Evolutionary conservation across 2,888 invertebrate genomes (phyloP), one percentile per base, ranked within the genome.

Genomic region (Chymomyza procnemis): DNA sequence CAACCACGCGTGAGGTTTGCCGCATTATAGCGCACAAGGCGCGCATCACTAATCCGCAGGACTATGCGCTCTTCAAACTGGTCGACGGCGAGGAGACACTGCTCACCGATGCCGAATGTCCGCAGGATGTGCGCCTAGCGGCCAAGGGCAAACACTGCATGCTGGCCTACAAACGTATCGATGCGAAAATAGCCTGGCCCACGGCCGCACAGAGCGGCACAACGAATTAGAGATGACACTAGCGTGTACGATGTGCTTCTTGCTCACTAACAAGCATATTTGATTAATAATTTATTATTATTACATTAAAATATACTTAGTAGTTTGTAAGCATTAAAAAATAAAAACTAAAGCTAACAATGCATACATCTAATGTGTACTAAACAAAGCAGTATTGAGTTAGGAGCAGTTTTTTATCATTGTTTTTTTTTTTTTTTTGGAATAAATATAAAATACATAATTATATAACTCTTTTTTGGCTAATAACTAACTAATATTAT

Each of bases 181-280:
- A 98, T 89, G 98, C 98, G 30, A 98, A 98, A 92, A 98, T 99
- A 80, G 98, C 98, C 67, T 99, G 98, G 98, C 98, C 98, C 22
- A 91, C 65, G 93, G 82, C 88, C 9, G 79, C 88, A 5, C 87
- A 87, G 65, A 41, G 34, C 34, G 34, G 34, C 34, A 77, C 81
- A 41, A 64, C 48, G 19, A 57, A 70, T 19, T 71, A 61, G 65
- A 55, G 55, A 5, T 6, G 47, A 26, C 16, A n/a, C 48, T 26
- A 0, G 8, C 19, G 14, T 19, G 50, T 18, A 21, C 48, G 47
- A 19, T 46, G 19, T 61, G 8, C 52, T 50, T 70, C 80, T 81
- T 83, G 81, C 81, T 82, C 81, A 83, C 79, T 80, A 80, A 82
- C 69, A 22, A 19, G 81, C 76, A 78, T 83, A 83, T 82, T 85